Evolutionary conservation across 2,797 vertebrate species (phyloP), one percentile per base, ranked within the genome.

Genomic region (Trichosurus vulpecula): DNA sequence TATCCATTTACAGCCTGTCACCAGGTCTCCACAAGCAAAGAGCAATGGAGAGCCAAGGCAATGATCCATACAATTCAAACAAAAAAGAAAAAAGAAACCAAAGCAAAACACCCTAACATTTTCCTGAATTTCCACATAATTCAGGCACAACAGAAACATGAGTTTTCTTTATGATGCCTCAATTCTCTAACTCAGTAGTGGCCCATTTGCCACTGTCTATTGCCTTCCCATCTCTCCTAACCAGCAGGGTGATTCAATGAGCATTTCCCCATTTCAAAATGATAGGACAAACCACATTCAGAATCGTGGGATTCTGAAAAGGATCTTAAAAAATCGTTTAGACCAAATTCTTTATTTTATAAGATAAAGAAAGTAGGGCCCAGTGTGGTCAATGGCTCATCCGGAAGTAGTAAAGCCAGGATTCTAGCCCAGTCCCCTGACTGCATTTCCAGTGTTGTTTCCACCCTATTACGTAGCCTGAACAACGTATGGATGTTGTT

Each of bases 41-140:
- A 51, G 25, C 41, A 51, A 51, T 47, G 41, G 25, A 51, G 41
- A 87, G 10, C 66, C 74, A 51, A 87, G 13, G 22, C 74, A 87
- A 87, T 51, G 74, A 87, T 87, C 74, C 74, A 51, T 87, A 87
- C 74, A 87, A 2, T 53, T 92, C 53, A n/a, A 51, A 92, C 57
- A 91, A 66, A 94, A 95, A 96, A 91, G 14, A 54, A 12, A 56
- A 56, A 56, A 47, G 3, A 66, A 92, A 87, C 91, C 55, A 92
- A 92, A 74, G 41, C 1, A n/a, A 94, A 91, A 8, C 31, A 54
- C 1, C 54, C 90, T 92, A 29, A 19, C 1, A 16, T 91, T 94
- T 95, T 81, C 51, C 61, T 74, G 51, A 92, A 94, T 93, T 92
- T 54, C 90, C 52, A 51, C 66, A 57, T 96, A 95, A 54, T 87